These are phyloP conservation scores for Sisyra nigra DNA, from an alignment of 2,888 invertebrate species.

Conservation along the genomic window DNA sequence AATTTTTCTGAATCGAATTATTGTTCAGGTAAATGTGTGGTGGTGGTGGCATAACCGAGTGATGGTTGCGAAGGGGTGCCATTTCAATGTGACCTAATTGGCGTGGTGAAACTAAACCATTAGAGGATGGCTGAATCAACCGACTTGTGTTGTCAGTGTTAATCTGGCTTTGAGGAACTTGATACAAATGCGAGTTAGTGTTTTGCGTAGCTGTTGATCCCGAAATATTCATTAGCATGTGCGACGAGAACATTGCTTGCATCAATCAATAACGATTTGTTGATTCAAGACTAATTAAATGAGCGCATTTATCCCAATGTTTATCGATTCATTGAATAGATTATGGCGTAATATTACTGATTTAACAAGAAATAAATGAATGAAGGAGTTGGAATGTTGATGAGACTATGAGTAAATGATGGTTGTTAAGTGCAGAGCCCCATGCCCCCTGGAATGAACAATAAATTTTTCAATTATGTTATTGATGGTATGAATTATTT, in stretches of 20 bases:
- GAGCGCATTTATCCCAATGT: no score
- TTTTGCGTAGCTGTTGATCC: no score
- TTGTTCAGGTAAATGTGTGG: conserved; percentile 12
- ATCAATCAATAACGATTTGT: not conserved
- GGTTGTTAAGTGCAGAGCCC: conserved; percentile 1
- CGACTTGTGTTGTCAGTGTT: no score
- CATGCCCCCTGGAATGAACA: conserved; percentile 1
- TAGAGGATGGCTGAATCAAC: not conserved
- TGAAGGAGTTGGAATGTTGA: not conserved
- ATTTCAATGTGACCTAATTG: conserved; percentile 2
- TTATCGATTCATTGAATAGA: not conserved
- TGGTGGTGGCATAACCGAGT: conserved; percentile 15
- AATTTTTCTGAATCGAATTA: conserved; percentile 6
- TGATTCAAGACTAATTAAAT: no score
- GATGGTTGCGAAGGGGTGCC: conserved; percentile 4
- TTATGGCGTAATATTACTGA: not conserved
- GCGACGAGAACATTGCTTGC: no score
- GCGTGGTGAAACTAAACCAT: not conserved
- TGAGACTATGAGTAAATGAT: not conserved
- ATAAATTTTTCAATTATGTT: not conserved
- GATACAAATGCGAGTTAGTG: no score
- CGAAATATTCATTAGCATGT: no score
- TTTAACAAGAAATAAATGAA: not conserved
- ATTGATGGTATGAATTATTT: not conserved
- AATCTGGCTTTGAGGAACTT: no score